Base-by-base conservation (phyloP, 2,113 vertebrate genomes). In the Nycticryphes semicollaris region DNA sequence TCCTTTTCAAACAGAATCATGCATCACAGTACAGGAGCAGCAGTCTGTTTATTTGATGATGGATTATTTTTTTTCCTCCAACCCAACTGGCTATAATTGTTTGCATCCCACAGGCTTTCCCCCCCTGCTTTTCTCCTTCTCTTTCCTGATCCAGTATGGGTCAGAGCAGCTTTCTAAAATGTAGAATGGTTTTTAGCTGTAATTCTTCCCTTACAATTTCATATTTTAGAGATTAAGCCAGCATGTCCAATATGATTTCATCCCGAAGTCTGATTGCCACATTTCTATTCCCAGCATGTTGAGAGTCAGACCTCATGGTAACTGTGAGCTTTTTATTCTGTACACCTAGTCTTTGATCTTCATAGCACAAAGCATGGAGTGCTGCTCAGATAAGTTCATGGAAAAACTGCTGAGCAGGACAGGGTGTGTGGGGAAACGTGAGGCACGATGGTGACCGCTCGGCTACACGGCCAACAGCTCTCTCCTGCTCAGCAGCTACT, bases 201-300 rank as follows among this genome's bases (percentile, higher is more conserved):
- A 97, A 97, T 95, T 95, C 94, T 96, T 95, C 60, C 86, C 93
- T 92, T 95, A 96, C 87, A 81, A 90, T 93, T 93, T 96, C 86
- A 76, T 97, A 89, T 95, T 95, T 94, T 53, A 60, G 80, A 88
- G 93, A 89, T 96, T 95, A 96, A 93, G 82, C 70, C 86, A 95
- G 91, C 94, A 94, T 97, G 94, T 96, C 96, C 84, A 94, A 95
- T 85, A 93, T 59, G 86, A 97, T 97, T 97, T 97, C 90, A 96
- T 88, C 89, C 84, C 5, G 4, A 81, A 93, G 95, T 56, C 93
- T 96, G 91, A 97, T 96, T 93, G 90, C 87, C 94, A 93, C 89
- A 92, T 96, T 97, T 90, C 94, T 93, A 77, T 93, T 95, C 88
- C 84, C 92, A 91, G 73, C 39, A 51, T 81, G 82, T 35, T 73